Conservation (phyloP, 92 coral and sea anemone genomes). For the Siderastrea radians region DNA sequence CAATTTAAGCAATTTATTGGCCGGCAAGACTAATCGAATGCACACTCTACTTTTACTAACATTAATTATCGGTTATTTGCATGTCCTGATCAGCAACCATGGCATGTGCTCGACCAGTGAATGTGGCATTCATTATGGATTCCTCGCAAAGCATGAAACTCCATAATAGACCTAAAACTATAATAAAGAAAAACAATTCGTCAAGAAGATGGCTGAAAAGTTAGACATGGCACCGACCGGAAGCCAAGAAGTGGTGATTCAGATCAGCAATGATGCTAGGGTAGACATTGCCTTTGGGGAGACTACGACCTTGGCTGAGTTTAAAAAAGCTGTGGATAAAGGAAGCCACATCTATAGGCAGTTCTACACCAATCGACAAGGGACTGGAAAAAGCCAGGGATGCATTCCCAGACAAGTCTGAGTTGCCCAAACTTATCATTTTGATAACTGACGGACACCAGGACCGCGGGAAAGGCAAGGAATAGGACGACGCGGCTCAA, state of each 20-base stretch:
- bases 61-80: too few relatives aligned
- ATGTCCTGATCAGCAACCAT: neutral
- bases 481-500: neutral
- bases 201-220: neutral
- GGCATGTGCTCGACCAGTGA: neutral
- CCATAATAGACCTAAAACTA: neutral
- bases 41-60: too few relatives aligned
- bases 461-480: neutral
- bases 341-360: neutral
- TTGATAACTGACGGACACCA: neutral
- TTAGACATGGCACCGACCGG: neutral
- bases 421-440: neutral
- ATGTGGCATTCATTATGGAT: slow-evolving; percentile 20
- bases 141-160: neutral
- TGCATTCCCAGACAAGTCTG: neutral
- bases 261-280: neutral
- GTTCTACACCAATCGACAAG: neutral
- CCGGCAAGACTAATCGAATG: too few relatives aligned
- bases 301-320: neutral
- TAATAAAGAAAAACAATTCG: neutral
- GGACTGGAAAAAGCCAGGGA: neutral
- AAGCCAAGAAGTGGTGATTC: neutral
- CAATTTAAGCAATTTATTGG: too few relatives aligned
- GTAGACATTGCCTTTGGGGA: neutral
- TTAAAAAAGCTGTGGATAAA: neutral